Evolutionary conservation across 2,888 invertebrate genomes (phyloP), one percentile per base, ranked within the genome.

Genomic region (Drosophila colorata): DNA sequence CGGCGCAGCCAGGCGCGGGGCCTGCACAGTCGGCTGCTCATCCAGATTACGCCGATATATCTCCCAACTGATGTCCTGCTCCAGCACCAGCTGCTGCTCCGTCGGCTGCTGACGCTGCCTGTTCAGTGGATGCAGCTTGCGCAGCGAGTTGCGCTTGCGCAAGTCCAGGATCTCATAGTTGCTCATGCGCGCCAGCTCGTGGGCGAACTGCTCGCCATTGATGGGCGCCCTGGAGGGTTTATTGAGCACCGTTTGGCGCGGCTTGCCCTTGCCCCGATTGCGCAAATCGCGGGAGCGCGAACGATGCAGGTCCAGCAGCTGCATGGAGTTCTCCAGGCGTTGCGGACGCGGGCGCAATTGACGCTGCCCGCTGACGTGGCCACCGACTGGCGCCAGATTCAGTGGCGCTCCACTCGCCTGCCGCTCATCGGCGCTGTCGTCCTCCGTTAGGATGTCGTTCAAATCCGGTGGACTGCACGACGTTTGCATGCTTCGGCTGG

Each of bases 101-200:
- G 56, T 33, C 6, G 44, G n/a, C 5, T 18, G 37, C 0, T 69
- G 61, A 16, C 74, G 78, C 4, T 72, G 70, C 0, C 78, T 74
- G 14, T 80, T 75, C 0, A 80, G 3, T 0, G 79, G 59, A 59
- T 70, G 57, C 4, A 78, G 38, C 20, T 57, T 61, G 9, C 80
- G 81, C 38, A 76, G 11, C 0, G 91, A 91, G 38, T 84, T 84
- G 4, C 88, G 90, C 56, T 88, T 91, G 2, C 90, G 85, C 28
- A 90, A 69, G 69, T 90, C 90, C 3, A 90, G 68, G 55, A 90
- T 88, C 74, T 90, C 90, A 52, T 84, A 86, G 64, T 91, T 89
- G 46, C 86, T 91, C 77, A 91, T 80, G 8, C 88, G 80, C 0
- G 76, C 78, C 57, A 90, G 60, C 44, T 90, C 91, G 11, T 56